phyloP scores from a whole-genome alignment of 2,113 vertebrate species.

The Marmota monax region DNA sequence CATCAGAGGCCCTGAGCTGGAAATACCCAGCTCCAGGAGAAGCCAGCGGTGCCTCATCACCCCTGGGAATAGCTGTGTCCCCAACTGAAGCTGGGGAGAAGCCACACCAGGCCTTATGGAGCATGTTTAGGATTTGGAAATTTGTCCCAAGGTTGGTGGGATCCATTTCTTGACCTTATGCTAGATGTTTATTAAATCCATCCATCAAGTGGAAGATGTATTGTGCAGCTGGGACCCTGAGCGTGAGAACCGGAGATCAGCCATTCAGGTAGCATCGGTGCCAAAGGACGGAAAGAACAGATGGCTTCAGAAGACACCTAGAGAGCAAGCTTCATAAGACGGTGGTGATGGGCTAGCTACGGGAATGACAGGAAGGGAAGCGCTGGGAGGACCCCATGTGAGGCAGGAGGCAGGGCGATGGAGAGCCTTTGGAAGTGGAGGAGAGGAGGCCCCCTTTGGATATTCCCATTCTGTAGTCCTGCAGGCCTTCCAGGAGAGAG shows the following conservation, averaged over 20 bases:
- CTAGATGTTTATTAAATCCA: neutral
- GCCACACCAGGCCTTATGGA: too few species aligned
- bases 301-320: too few species aligned
- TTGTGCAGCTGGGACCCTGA: neutral
- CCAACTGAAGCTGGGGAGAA: neutral
- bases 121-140: neutral
- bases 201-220: neutral
- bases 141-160: neutral
- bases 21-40: neutral
- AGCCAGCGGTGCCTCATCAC: neutral
- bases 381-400: neutral
- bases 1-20: neutral
- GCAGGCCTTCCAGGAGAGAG: slow-evolving; percentile 6
- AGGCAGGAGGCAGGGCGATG: neutral
- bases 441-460: neutral
- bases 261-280: neutral
- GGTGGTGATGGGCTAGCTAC: too few species aligned
- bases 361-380: neutral
- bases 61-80: too few species aligned
- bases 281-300: neutral
- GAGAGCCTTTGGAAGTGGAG: neutral
- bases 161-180: neutral
- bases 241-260: neutral
- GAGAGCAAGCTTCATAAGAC: neutral
- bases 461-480: neutral